Percentiles rank a stretch among this genome's conserved stretches.
Conservation (phyloP, 2,113 vertebrate genomes). For the Lamprologus lemairii region DNA sequence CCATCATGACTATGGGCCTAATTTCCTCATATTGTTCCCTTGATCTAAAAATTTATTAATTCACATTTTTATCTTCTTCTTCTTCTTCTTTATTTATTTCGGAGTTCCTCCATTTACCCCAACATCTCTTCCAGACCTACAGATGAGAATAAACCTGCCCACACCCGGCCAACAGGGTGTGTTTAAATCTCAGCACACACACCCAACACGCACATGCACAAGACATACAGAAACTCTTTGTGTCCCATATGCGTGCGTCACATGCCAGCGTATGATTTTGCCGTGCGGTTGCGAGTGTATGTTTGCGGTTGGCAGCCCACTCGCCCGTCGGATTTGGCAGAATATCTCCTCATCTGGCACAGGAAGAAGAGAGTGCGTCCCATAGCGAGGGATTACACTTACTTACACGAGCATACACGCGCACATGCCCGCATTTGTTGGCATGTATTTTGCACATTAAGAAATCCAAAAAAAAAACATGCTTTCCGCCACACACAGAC, state of each 20-base stretch:
- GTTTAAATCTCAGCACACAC: neutral
- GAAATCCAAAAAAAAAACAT: neutral
- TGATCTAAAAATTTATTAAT: neutral
- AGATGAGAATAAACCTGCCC: constrained; percentile 44
- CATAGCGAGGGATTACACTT: constrained; percentile 65
- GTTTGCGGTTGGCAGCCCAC: constrained; percentile 41
- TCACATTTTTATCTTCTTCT: neutral
- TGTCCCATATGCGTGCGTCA: constrained; percentile 26
- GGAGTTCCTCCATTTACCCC: neutral
- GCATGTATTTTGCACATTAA: constrained; percentile 24
- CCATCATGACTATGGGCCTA: neutral
- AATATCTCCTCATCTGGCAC: constrained; percentile 65
- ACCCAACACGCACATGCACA: neutral
- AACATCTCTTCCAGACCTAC: constrained; percentile 42
- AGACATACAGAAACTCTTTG: neutral
- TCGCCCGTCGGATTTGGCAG: constrained; percentile 59
- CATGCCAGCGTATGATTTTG: constrained; percentile 26
- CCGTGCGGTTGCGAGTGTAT: constrained; percentile 15
- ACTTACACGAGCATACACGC: constrained; percentile 44
- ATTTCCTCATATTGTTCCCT: neutral
- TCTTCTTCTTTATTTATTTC: neutral
- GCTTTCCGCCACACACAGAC: constrained; percentile 2
- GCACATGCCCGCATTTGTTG: neutral
- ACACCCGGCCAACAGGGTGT: constrained; percentile 1
- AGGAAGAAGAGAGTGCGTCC: constrained; percentile 57